Conservation (phyloP, 2,113 vertebrate species). For the Cinclus mexicanus region DNA sequence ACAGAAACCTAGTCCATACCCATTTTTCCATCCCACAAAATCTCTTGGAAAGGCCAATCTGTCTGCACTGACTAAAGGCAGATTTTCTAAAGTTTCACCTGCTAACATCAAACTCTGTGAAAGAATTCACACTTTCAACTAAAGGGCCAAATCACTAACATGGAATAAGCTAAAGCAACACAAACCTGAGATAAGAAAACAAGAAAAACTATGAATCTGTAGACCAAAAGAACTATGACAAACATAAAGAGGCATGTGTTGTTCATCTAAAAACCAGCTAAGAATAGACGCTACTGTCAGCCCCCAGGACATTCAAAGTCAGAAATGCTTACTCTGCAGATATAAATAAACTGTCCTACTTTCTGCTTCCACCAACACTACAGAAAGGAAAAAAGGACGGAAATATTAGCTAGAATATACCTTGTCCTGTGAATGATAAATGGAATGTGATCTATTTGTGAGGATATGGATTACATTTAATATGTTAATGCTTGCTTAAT, state of each 20-base stretch:
- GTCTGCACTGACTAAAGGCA: background rate
- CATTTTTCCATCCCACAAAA: background rate
- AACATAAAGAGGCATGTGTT: background rate
- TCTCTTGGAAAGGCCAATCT: background rate
- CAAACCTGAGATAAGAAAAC: background rate
- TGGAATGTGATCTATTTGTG: background rate
- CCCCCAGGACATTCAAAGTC: background rate
- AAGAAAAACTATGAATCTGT: background rate
- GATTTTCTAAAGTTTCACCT: background rate
- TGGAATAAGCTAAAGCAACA: background rate
- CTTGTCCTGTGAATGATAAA: background rate
- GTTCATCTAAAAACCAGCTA: background rate
- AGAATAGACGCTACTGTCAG: background rate
- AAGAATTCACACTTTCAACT: background rate
- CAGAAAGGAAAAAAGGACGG: background rate
- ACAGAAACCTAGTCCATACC: background rate
- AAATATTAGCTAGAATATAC: background rate
- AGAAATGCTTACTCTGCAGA: background rate
- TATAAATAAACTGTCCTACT: constrained; percentile 53
- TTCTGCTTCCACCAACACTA: background rate
- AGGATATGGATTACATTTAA: background rate
- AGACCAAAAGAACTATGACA: background rate
- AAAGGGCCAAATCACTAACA: background rate
- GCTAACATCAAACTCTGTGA: background rate
- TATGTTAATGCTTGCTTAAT: background rate